Evolutionary conservation across 1,140 invertebrate species (phyloP), one percentile per base, ranked within the genome.

Genomic region (Telenomus remus): DNA sequence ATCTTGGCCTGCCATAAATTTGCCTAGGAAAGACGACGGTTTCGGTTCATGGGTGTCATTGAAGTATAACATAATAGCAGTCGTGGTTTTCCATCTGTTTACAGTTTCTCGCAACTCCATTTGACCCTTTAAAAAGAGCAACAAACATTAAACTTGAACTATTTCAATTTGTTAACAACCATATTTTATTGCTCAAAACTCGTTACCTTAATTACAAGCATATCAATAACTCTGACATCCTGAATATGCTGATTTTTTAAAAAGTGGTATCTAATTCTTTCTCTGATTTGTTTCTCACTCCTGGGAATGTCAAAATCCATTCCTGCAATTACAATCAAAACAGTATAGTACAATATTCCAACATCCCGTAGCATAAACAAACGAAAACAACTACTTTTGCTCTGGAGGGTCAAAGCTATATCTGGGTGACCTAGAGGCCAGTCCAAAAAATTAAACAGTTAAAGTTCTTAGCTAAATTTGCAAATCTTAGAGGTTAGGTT

Each of bases 21-120:
- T 98, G 0, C 94, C 94, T n/a, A 98, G 88, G 86, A 99, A 99
- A 88, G 96, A 95, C 79, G 92, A 92, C 27, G 96, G 95, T 86
- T 96, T 96, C 6, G 92, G 92, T 78, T 96, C 93, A 55, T 91
- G 89, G 0, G 95, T 94, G 49, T 97, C 94, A 82, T 94, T 93
- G 88, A 96, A 98, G 80, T 92, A 96, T 64, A 87, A 82, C 96
- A 98, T 97, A 1, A 98, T 82, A 81, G 95, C 93, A 12, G 92
- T 91, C 74, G 93, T 93, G 79, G 96, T 94, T 87, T 97, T 97
- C 95, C 95, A 98, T 59, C 92, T 90, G 56, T 94, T 91, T 0
- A 93, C 92, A 0, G 92, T 91, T 89, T 98, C 97, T 82, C 95
- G 92, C 37, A 98, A 88, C 81, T 98, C 96, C 95, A 97, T 97